Evolutionary conservation across 2,797 vertebrate genomes (phyloP).

Genomic region (Sebastolobus altivelis): DNA sequence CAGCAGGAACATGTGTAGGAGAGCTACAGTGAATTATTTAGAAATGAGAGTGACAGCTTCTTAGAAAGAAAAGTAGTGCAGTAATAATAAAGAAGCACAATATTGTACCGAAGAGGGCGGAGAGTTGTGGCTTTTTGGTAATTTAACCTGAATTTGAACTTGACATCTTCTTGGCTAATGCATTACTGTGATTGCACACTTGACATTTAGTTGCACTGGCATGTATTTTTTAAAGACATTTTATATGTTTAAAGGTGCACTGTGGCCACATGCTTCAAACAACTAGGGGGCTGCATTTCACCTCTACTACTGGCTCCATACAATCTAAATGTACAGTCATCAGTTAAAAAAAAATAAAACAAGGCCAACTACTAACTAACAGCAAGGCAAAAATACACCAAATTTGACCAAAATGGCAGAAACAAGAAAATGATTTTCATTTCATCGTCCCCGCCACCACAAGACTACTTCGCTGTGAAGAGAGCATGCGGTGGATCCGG

Average conservation of each 20-base stretch:
- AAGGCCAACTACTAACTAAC: not conserved
- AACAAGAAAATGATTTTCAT: not conserved
- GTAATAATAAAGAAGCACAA: not conserved
- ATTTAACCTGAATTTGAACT: conserved; percentile 26
- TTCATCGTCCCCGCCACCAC: too few species aligned
- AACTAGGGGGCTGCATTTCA: not conserved
- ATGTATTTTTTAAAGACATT: not conserved
- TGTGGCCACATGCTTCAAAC: not conserved
- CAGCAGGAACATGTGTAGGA: conserved; percentile 40
- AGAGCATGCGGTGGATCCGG: too few species aligned
- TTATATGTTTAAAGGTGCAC: not conserved
- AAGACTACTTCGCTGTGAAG: too few species aligned
- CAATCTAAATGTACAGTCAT: not conserved
- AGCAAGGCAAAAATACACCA: fast-evolving
- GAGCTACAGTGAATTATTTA: conserved; percentile 36
- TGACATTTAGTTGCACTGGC: not conserved
- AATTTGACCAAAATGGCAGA: not conserved
- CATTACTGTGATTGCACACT: not conserved
- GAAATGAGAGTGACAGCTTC: conserved; percentile 43
- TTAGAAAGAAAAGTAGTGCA: conserved; percentile 25
- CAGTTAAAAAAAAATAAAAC: not conserved
- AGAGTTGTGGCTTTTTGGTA: conserved; percentile 6
- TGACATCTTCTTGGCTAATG: not conserved
- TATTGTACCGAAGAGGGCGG: not conserved
- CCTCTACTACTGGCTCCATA: not conserved